Base-by-base conservation (phyloP, 2,888 invertebrate species). In the Allacma fusca region DNA sequence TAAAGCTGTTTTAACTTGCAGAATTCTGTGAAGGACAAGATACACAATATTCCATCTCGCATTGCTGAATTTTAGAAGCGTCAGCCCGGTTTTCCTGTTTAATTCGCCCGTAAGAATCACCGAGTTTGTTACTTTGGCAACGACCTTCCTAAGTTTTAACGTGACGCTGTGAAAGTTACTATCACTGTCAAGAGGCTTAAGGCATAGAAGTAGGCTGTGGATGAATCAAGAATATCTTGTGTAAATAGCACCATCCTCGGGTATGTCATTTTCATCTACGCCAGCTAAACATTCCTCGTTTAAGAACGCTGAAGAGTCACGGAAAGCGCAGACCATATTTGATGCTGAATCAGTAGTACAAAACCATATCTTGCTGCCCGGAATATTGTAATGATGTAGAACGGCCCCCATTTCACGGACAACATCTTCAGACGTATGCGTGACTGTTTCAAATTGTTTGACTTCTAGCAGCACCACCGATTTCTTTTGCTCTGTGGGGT, bases 301-400 rank as follows among this genome's bases (percentile, higher is more conserved):
- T 23, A 9, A 1, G 13, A 23, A 16, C 9, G 16, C 34, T 13
- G 34, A 29, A 16, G 13, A 26, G 29, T 69, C 21, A 12, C 69
- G 29, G 21, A 69, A 69, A 1, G 69, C 69, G 34, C 69, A 69
- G 34, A 69, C 69, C 69, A 69, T 69, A n/a, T 69, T 69, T 29
- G 69, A 69, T 1, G 28, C 69, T 29, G 69, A 69, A 29, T 69
- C 69, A 1, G 69, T 69, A 16, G 34, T 34, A 1, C 5, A 1
- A 29, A 29, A 29, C 69, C 69, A 69, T 4, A 69, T 29, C n/a
- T 69, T 69, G 4, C 2, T 9, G 1, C 5, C 19, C 5, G 28
- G 24, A n/a, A 28, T n/a, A 5, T 24, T 7, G n/a, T 29, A 69
- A 5, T 26, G 5, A 7, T n/a, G 1, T n/a, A 69, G 1, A 1